phyloP scores from a whole-genome alignment of 2,797 vertebrate species.

The Pseudochirops corinnae region DNA sequence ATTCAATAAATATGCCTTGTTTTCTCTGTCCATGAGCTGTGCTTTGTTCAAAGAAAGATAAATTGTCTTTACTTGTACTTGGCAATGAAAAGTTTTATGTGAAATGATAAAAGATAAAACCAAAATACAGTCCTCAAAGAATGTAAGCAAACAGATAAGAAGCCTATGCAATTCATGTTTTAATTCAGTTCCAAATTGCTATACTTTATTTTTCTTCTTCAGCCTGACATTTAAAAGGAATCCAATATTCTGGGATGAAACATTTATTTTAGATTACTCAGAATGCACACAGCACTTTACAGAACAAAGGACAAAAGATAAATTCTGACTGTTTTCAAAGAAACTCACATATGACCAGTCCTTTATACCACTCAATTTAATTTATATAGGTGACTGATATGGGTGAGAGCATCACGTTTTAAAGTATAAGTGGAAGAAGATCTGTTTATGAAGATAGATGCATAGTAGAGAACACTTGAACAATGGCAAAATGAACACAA shows the following conservation, averaged over 20 bases:
- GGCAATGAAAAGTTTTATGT: slow-evolving; percentile 6
- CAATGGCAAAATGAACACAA: slow-evolving; percentile 30
- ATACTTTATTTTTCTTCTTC: slow-evolving; percentile 62
- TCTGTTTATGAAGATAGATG: neutral
- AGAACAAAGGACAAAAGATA: slow-evolving; percentile 63
- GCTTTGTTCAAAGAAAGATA: slow-evolving; percentile 14
- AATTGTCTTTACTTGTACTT: slow-evolving; percentile 48
- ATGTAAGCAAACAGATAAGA: slow-evolving; percentile 53
- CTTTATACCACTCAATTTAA: slow-evolving; percentile 21
- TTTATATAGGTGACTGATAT: slow-evolving; percentile 8
- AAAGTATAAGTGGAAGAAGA: slow-evolving; percentile 36
- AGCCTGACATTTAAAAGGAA: slow-evolving; percentile 68
- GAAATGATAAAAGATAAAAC: slow-evolving; percentile 16
- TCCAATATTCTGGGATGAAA: slow-evolving; percentile 57
- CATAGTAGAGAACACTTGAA: slow-evolving; percentile 5
- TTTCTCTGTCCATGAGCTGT: slow-evolving; percentile 6
- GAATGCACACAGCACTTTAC: slow-evolving; percentile 45
- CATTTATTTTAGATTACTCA: slow-evolving; percentile 68
- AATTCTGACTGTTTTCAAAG: slow-evolving; percentile 14
- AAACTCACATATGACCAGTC: slow-evolving; percentile 45
- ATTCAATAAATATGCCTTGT: slow-evolving; percentile 26
- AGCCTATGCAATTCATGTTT: slow-evolving; percentile 15
- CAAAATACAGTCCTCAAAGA: slow-evolving; percentile 33
- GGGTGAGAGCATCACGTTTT: slow-evolving; percentile 1
- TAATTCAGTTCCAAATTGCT: slow-evolving; percentile 55